Percentiles rank a stretch among this genome's conserved stretches.
These are phyloP conservation scores for Melanostoma mellinum DNA, from an alignment of 2,888 invertebrate genomes.

Conservation along the genomic window DNA sequence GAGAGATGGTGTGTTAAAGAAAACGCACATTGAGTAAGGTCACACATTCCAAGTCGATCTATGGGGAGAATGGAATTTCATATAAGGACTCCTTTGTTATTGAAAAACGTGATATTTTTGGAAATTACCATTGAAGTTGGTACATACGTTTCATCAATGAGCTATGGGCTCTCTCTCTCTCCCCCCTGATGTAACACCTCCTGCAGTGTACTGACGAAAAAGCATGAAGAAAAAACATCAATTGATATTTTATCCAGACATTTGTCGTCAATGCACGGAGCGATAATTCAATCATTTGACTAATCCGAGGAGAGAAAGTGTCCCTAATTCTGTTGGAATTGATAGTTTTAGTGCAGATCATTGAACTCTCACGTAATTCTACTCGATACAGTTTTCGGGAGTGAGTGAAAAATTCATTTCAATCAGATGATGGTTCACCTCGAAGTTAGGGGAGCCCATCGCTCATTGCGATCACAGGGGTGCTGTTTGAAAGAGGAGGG, in stretches of 20 bases:
- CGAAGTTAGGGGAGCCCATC: not conserved
- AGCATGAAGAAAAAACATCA: slow-evolving; percentile 41
- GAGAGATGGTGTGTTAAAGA: not conserved
- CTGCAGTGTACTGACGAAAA: not conserved
- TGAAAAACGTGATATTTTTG: slow-evolving; percentile 60
- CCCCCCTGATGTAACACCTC: not conserved
- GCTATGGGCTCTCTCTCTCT: too few species aligned
- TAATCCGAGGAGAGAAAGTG: slow-evolving; percentile 46
- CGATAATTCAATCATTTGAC: slow-evolving; percentile 57
- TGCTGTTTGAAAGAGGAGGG: slow-evolving; percentile 1
- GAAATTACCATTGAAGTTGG: slow-evolving; percentile 7
- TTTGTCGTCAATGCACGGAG: slow-evolving; percentile 55
- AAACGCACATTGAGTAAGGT: slow-evolving; percentile 61
- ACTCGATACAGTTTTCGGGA: not conserved
- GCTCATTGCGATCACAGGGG: not conserved
- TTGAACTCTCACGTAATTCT: slow-evolving; percentile 41
- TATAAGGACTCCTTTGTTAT: slow-evolving; percentile 27
- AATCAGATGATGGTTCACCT: slow-evolving; percentile 27
- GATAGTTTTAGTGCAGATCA: slow-evolving; percentile 52
- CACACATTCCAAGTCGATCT: slow-evolving; percentile 48
- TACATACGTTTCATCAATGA: too few species aligned
- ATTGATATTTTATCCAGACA: slow-evolving; percentile 44
- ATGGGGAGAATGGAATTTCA: slow-evolving; percentile 56
- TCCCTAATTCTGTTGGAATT: slow-evolving; percentile 35
- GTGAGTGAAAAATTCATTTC: slow-evolving; percentile 8